Base-by-base conservation (phyloP, 2,797 vertebrate genomes). In the Pseudochirops cupreus region DNA sequence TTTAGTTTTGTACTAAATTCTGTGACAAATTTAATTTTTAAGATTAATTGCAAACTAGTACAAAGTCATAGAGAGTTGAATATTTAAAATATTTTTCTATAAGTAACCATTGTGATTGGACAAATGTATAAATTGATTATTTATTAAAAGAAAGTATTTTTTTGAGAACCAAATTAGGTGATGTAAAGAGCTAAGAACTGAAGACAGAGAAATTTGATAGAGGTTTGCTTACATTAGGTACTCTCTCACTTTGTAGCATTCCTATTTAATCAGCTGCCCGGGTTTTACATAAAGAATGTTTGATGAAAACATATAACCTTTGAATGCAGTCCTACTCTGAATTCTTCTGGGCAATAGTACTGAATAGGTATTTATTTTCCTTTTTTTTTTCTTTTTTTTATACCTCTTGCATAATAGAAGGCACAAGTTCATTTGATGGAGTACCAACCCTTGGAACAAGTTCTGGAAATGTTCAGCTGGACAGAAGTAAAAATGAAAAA, bases 391-490 rank as follows among this genome's bases (percentile, higher is more conserved):
- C 11, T 39, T 74, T 74, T 21, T 39, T 39, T 16, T 16, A 46
- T 98, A 96, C 96, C 92, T 98, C 96, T 98, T 98, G 91, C 95
- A 96, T 98, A 97, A 98, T 97, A 99, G 98, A 98, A 97, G 96
- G 96, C 97, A 74, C 96, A 94, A 98, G 97, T 97, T 97, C 96
- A 53, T 97, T 96, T 96, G 92, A 97, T 97, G 98, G 95, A 98
- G 99, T 98, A 98, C 95, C 97, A 93, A 97, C 95, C 95, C 96
- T 99, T 92, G 96, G 97, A 98, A 98, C 98, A 94, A 98, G 97
- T 97, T 99, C 98, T 98, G 99, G 98, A 98, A 99, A 99, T 98
- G 97, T 98, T 98, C 98, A 98, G 98, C 96, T 97, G 97, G 97
- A 95, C 97, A 97, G 97, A 98, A 98, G 95, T 95, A 94, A 53